These are phyloP conservation scores for Acipenser oxyrinchus DNA, from an alignment of 2,797 vertebrate genomes.

Conservation along the genomic window DNA sequence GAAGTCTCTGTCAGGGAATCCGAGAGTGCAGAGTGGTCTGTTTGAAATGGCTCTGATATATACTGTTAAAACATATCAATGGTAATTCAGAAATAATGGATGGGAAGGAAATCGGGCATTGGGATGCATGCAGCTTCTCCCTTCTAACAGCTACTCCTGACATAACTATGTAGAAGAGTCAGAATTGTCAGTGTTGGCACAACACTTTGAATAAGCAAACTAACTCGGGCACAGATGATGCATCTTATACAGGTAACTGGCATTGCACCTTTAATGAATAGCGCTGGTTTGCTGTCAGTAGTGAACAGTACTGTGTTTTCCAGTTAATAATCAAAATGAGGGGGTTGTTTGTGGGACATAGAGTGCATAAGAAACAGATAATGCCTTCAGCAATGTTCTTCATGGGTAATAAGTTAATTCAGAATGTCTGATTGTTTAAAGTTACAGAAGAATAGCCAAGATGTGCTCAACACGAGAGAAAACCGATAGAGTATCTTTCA, in stretches of 20 bases:
- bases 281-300: no score
- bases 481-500: no score
- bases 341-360: constrained; percentile 17
- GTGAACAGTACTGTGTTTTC: no score
- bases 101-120: constrained; percentile 7
- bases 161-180: background rate
- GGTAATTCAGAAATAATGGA: constrained; percentile 6
- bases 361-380: constrained; percentile 21
- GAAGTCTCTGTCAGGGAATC: background rate
- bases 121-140: constrained; percentile 3
- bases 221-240: constrained; percentile 7
- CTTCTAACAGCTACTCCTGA: background rate
- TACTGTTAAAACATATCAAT: constrained; percentile 22
- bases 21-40: background rate
- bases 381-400: constrained; percentile 33
- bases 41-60: constrained; percentile 1
- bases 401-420: no score
- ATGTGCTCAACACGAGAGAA: no score
- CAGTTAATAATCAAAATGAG: no score
- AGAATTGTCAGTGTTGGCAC: constrained; percentile 7
- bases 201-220: background rate
- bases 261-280: background rate
- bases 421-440: no score
- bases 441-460: no score
- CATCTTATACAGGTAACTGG: background rate